A percentile compares a stretch with the other conserved stretches of the same genome.
phyloP scores from a whole-genome alignment of 2,113 vertebrate genomes.

The Bungarus multicinctus region DNA sequence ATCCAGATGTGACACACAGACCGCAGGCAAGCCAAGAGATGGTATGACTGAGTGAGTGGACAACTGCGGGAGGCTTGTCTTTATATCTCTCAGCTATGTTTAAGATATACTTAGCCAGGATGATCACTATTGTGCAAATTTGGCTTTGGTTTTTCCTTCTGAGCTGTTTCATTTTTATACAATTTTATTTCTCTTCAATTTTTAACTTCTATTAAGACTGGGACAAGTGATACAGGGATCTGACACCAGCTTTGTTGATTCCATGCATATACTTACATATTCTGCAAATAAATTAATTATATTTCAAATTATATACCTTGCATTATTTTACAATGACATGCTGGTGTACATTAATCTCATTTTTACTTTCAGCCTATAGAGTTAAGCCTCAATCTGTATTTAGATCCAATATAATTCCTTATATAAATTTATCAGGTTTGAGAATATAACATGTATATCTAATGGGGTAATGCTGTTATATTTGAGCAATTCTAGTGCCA shows the following conservation, averaged over 20 bases:
- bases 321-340: not conserved
- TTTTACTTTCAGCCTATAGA: not conserved
- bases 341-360: not conserved
- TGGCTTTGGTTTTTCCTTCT: not conserved
- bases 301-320: not conserved
- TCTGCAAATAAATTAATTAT: not conserved
- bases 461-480: not conserved
- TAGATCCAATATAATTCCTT: not conserved
- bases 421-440: not conserved
- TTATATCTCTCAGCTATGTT: not conserved
- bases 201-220: not conserved
- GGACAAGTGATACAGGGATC: not conserved
- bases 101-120: not conserved
- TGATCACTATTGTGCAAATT: not conserved
- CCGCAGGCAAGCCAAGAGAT: too few relatives aligned
- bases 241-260: not conserved
- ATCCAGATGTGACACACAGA: too few relatives aligned
- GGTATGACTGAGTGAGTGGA: fast-evolving
- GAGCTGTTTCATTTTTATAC: not conserved
- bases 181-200: not conserved
- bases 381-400: not conserved
- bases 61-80: too few relatives aligned
- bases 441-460: not conserved
- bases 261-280: not conserved
- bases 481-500: not conserved